Percentiles rank a stretch among this genome's conserved stretches.
Conservation (phyloP, 2,797 vertebrate species). For the Thamnophis elegans region DNA sequence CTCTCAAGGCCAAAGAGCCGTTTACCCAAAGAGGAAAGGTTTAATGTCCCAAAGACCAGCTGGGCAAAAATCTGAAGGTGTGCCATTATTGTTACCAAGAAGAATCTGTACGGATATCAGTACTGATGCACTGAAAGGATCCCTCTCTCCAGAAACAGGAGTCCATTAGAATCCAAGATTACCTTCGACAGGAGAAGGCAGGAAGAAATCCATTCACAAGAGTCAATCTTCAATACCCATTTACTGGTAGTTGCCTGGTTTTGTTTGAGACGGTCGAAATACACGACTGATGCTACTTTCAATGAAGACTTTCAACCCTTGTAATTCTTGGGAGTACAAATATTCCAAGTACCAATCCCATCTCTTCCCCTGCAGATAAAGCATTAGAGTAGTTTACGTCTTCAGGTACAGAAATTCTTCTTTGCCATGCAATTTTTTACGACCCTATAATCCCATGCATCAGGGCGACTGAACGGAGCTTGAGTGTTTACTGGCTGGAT, state of each 20-base stretch:
- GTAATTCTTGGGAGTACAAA: slow-evolving; percentile 81
- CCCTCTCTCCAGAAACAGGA: slow-evolving; percentile 6
- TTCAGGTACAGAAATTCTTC: not conserved
- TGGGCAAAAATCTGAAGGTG: not conserved
- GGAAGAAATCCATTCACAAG: not conserved
- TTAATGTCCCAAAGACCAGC: not conserved
- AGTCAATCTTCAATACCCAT: not conserved
- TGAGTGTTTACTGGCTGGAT: not conserved
- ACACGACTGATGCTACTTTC: slow-evolving; percentile 75
- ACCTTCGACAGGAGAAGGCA: not conserved
- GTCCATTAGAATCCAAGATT: slow-evolving; percentile 5
- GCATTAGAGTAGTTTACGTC: slow-evolving; percentile 29
- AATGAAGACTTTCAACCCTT: slow-evolving; percentile 83
- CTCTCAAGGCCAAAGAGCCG: not conserved
- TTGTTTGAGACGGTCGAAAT: slow-evolving; percentile 25
- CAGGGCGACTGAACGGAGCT: not conserved
- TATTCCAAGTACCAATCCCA: slow-evolving; percentile 91
- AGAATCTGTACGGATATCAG: not conserved
- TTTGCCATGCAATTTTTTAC: not conserved
- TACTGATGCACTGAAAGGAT: not conserved
- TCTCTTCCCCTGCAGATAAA: slow-evolving; percentile 70
- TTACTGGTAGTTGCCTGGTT: not conserved
- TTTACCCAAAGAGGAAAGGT: not conserved
- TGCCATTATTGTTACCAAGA: not conserved
- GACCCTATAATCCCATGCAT: not conserved